phyloP scores from a whole-genome alignment of 1,140 invertebrate genomes.

The Diabrotica virgifera region DNA sequence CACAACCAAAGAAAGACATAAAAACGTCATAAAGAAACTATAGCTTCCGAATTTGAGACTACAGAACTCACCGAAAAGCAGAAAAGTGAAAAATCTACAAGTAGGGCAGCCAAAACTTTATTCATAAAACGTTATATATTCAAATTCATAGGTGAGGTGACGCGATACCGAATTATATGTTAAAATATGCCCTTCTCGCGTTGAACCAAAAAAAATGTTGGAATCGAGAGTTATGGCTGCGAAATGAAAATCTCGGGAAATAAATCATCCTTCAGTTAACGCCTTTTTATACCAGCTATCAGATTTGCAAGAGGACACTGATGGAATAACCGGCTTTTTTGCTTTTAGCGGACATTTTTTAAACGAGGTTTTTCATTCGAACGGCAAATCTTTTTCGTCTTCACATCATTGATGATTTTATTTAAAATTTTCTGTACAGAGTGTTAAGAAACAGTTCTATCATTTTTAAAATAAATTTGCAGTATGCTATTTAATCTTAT shows the following conservation, averaged over 20 bases:
- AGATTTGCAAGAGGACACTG: conserved; percentile 12
- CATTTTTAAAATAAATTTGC: too few relatives aligned
- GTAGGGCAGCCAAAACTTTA: conserved; percentile 4
- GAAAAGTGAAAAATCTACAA: conserved; percentile 3
- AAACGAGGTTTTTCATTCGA: not conserved
- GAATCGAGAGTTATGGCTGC: conserved; percentile 14
- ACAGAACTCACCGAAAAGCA: not conserved
- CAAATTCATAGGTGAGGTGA: conserved; percentile 18
- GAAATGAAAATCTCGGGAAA: conserved; percentile 8
- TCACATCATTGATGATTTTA: too few relatives aligned
- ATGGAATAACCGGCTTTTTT: not conserved
- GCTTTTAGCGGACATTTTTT: not conserved
- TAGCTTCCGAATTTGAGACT: conserved; percentile 6
- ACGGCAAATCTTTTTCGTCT: too few relatives aligned
- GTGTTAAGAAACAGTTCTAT: too few relatives aligned
- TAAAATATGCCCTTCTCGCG: conserved; percentile 17
- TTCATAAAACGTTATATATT: conserved; percentile 18
- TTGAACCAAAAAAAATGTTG: not conserved
- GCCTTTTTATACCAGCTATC: conserved; percentile 16
- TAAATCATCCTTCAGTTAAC: conserved; percentile 19
- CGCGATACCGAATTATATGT: conserved; percentile 17
- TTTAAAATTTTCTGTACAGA: too few relatives aligned
- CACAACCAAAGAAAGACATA: conserved; percentile 8
- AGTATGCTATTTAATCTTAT: too few relatives aligned
- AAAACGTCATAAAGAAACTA: conserved; percentile 12